These are phyloP conservation scores for Campylorhamphus procurvoides DNA, from an alignment of 2,113 vertebrate species.

Conservation along the genomic window DNA sequence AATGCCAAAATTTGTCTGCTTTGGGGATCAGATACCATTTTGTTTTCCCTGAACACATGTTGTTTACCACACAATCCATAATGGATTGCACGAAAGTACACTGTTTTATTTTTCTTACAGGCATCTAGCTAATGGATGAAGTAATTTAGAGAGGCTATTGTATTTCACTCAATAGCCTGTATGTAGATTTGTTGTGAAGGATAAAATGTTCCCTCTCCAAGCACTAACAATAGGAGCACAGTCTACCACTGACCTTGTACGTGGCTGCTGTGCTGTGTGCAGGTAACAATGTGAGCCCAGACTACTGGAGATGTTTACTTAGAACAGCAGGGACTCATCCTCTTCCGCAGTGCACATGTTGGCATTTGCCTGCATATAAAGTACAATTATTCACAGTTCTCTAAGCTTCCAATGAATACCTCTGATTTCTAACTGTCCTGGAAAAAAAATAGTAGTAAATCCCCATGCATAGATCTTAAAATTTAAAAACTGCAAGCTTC, in stretches of 20 bases:
- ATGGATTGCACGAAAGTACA: not conserved
- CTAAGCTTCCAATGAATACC: not conserved
- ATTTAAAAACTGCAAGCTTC: not conserved
- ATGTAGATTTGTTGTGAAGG: conserved; percentile 64
- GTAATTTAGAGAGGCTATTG: conserved; percentile 44
- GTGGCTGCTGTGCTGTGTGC: not conserved
- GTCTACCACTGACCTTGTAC: conserved; percentile 41
- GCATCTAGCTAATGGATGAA: conserved; percentile 56
- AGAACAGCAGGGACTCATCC: not conserved
- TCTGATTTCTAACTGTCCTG: not conserved
- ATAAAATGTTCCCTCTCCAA: conserved; percentile 65
- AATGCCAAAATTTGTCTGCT: not conserved
- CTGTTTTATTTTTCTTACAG: conserved; percentile 26
- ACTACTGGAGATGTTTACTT: not conserved
- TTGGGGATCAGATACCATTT: not conserved
- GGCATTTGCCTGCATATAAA: not conserved
- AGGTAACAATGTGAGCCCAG: conserved; percentile 6
- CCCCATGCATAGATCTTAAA: not conserved
- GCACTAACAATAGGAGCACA: conserved; percentile 1
- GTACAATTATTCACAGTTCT: not conserved
- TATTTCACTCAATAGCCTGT: conserved; percentile 54
- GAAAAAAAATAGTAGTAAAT: not conserved
- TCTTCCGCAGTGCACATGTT: not conserved
- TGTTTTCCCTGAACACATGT: not conserved
- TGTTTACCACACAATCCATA: conserved; percentile 40